A percentile compares a stretch with the other conserved stretches of the same genome.
Conservation (phyloP, 2,888 invertebrate species). For the Andrena camellia region DNA sequence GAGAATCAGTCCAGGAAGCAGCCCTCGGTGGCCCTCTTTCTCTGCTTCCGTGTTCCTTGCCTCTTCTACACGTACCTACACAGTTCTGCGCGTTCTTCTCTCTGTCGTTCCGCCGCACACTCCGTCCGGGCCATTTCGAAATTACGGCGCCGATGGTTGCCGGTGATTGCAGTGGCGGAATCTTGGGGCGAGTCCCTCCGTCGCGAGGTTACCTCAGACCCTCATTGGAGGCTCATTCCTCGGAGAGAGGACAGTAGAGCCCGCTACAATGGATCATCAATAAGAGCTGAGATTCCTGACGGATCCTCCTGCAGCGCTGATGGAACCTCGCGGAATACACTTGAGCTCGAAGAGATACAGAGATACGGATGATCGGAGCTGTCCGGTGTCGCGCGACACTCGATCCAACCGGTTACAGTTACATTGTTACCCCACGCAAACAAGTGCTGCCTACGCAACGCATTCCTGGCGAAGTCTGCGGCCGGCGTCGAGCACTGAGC, state of each 20-base stretch:
- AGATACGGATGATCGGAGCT: slow-evolving; percentile 34
- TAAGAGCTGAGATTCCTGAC: not conserved
- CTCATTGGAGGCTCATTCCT: not conserved
- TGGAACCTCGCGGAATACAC: not conserved
- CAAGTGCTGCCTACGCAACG: slow-evolving; percentile 47
- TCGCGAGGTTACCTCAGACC: not conserved
- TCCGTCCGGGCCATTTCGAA: slow-evolving; percentile 40
- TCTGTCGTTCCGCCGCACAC: slow-evolving; percentile 21
- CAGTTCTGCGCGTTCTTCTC: not conserved
- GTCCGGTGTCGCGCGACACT: slow-evolving; percentile 28
- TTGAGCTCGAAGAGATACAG: slow-evolving; percentile 4
- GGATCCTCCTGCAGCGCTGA: not conserved
- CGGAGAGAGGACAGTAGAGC: not conserved
- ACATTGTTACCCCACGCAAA: slow-evolving; percentile 49
- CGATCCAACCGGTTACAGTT: slow-evolving; percentile 9
- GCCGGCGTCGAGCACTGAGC: not conserved
- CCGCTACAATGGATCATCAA: not conserved
- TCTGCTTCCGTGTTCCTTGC: slow-evolving; percentile 33
- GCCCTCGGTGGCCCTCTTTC: slow-evolving; percentile 43
- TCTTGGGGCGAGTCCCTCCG: not conserved
- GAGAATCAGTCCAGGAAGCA: slow-evolving; percentile 64
- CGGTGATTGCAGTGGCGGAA: slow-evolving; percentile 37
- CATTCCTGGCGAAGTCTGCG: slow-evolving; percentile 25
- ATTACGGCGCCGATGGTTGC: slow-evolving; percentile 55
- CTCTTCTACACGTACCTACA: not conserved